Percentiles rank a stretch among this genome's conserved stretches.
Conservation (phyloP, 2,797 vertebrate genomes). For the Champsocephalus esox region DNA sequence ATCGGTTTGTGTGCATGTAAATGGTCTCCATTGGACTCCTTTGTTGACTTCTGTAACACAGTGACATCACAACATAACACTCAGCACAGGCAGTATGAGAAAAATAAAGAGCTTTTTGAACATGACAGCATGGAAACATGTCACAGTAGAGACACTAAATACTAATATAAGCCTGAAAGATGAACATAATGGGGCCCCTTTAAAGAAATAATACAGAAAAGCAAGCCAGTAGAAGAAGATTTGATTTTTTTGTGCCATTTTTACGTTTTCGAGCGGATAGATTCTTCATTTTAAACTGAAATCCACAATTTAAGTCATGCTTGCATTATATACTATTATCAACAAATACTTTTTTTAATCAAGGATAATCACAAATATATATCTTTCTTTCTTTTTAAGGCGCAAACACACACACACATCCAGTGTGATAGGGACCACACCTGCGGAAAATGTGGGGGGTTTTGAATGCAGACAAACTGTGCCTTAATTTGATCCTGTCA, state of each 20-base stretch:
- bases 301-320: conserved; percentile 5
- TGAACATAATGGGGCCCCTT: background rate
- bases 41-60: too few relatives aligned
- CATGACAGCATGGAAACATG: too few relatives aligned
- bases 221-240: background rate
- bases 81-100: background rate
- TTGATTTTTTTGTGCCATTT: background rate
- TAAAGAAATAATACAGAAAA: conserved; percentile 11
- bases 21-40: too few relatives aligned
- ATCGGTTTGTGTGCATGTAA: too few relatives aligned
- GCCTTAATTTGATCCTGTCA: conserved; percentile 46
- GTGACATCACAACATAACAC: too few relatives aligned
- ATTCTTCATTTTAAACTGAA: background rate
- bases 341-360: background rate
- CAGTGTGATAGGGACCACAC: conserved; percentile 48
- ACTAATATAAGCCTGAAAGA: too few relatives aligned
- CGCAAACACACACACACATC: background rate
- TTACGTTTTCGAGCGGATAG: background rate
- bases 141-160: too few relatives aligned
- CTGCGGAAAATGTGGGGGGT: conserved; percentile 21
- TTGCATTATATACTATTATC: background rate
- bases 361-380: background rate
- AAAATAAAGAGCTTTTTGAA: too few relatives aligned
- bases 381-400: background rate
- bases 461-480: conserved; percentile 31